Evolutionary conservation across 23 tunicate species (phyloP).

Genomic region (Halocynthia aurantium): DNA sequence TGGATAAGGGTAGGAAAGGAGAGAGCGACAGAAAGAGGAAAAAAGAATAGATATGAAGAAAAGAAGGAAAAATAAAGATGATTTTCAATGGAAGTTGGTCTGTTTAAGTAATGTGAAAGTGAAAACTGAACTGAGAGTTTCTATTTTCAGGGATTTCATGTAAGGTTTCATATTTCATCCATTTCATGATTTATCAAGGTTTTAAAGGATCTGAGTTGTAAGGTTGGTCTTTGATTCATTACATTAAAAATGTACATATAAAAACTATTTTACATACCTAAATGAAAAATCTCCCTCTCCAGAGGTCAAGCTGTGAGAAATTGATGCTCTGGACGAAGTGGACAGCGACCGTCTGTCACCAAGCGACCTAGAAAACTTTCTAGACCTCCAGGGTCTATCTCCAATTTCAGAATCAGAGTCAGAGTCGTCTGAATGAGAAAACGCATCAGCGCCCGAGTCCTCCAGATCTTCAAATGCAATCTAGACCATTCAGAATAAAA

Average conservation of each 20-base stretch:
- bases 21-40: slow-evolving; percentile 5
- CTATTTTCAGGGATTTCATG: too few species aligned
- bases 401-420: slow-evolving; percentile 42
- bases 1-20: not conserved
- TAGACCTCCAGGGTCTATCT: not conserved
- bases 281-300: slow-evolving; percentile 23
- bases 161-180: too few species aligned
- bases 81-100: not conserved
- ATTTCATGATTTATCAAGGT: too few species aligned
- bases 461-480: slow-evolving; percentile 78
- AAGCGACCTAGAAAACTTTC: slow-evolving; percentile 17
- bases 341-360: slow-evolving; percentile 6
- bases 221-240: too few species aligned
- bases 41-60: slow-evolving; percentile 11
- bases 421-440: slow-evolving; percentile 25
- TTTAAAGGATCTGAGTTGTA: too few species aligned
- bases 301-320: slow-evolving; percentile 40
- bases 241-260: too few species aligned
- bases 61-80: slow-evolving; percentile 29
- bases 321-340: slow-evolving; percentile 5
- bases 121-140: too few species aligned
- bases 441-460: slow-evolving; percentile 57
- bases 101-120: too few species aligned
- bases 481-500: slow-evolving; percentile 18
- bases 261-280: not conserved